Evolutionary conservation across 2,888 invertebrate genomes (phyloP).

Genomic region (Stenodema calcarata): DNA sequence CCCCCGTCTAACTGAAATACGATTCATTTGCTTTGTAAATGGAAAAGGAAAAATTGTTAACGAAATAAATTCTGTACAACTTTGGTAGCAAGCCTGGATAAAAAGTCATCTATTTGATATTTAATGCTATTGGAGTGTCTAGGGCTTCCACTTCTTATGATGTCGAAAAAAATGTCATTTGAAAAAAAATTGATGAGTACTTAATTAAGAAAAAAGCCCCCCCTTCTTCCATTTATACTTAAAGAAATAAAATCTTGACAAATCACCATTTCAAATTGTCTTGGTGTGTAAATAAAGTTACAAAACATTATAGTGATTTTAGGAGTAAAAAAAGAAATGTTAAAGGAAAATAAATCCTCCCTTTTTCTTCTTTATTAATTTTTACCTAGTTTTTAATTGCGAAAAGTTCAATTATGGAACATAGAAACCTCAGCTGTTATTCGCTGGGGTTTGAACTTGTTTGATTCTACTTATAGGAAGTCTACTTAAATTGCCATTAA

Average conservation of each 20-base stretch:
- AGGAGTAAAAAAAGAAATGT: not conserved
- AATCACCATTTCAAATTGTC: slow-evolving; percentile 2
- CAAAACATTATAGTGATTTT: slow-evolving; percentile 36
- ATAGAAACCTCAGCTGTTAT: not conserved
- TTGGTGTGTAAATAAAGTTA: slow-evolving; percentile 42
- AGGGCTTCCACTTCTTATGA: slow-evolving; percentile 37
- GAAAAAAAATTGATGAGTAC: not conserved
- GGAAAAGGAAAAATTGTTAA: too few relatives aligned
- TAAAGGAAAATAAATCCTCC: slow-evolving; percentile 19
- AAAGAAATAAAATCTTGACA: slow-evolving; percentile 8
- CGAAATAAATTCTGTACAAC: not conserved
- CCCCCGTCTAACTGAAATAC: not conserved
- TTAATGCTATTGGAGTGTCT: slow-evolving; percentile 33
- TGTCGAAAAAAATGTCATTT: not conserved
- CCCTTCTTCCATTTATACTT: slow-evolving; percentile 42
- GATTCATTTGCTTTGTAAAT: not conserved
- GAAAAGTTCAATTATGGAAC: not conserved
- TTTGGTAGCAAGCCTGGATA: not conserved
- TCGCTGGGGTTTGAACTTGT: slow-evolving; percentile 1
- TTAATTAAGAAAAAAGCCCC: slow-evolving; percentile 30
- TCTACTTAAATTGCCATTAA: slow-evolving; percentile 38
- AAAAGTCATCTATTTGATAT: not conserved
- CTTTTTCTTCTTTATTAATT: slow-evolving; percentile 28
- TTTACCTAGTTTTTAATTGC: slow-evolving; percentile 28
- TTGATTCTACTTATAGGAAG: slow-evolving; percentile 33